Evolutionary conservation across 2,113 vertebrate genomes (phyloP).

Genomic region (Poeciliopsis prolifica): DNA sequence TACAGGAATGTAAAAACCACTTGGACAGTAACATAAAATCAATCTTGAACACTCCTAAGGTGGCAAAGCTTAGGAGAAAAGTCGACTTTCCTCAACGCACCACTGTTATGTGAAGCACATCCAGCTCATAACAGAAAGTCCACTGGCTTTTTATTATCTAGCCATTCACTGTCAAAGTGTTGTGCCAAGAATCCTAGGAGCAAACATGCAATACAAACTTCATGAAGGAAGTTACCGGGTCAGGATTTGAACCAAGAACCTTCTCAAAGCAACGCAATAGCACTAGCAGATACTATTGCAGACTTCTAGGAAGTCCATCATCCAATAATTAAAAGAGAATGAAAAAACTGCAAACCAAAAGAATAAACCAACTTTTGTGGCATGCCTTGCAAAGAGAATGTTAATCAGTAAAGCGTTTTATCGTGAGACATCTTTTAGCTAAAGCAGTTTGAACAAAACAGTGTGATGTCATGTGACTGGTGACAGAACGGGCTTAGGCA

Average conservation of each 20-base stretch:
- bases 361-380: too few relatives aligned
- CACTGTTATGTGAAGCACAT: constrained; percentile 47
- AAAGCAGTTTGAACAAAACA: not conserved
- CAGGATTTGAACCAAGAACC: not conserved
- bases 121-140: constrained; percentile 38
- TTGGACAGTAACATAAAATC: not conserved
- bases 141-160: constrained; percentile 40
- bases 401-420: too few relatives aligned
- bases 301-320: not conserved
- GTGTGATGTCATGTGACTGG: not conserved
- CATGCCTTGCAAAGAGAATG: too few relatives aligned
- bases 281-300: not conserved
- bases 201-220: not conserved
- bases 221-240: not conserved
- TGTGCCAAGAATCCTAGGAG: not conserved
- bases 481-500: not conserved
- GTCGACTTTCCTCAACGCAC: constrained; percentile 28
- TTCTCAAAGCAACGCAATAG: too few relatives aligned
- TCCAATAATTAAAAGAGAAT: not conserved
- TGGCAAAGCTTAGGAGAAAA: not conserved
- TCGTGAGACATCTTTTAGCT: not conserved
- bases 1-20: not conserved
- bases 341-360: not conserved
- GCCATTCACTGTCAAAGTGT: not conserved
- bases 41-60: not conserved